phyloP scores from a whole-genome alignment of 2,888 invertebrate species.

The Cryptophagus acutangulus region DNA sequence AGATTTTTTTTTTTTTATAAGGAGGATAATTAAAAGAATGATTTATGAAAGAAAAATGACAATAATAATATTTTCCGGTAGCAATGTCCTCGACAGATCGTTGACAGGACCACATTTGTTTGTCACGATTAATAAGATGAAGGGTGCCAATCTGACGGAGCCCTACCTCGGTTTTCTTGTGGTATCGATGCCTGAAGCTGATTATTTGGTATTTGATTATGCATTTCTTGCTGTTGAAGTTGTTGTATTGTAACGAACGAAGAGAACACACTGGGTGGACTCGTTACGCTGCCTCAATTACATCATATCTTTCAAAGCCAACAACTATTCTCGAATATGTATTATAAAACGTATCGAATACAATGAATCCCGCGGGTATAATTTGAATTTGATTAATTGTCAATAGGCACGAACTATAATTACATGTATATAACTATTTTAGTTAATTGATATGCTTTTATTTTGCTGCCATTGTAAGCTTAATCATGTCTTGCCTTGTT shows the following conservation, averaged over 20 bases:
- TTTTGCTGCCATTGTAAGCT: not conserved
- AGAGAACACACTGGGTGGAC: slow-evolving; percentile 7
- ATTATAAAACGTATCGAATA: slow-evolving; percentile 16
- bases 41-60: no score
- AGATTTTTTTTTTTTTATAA: no score
- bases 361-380: slow-evolving; percentile 19
- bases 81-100: slow-evolving; percentile 14
- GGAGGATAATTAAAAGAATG: no score
- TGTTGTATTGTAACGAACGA: not conserved
- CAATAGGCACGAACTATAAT: slow-evolving; percentile 20
- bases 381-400: slow-evolving; percentile 25
- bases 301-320: slow-evolving; percentile 19
- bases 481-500: no score
- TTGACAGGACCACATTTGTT: slow-evolving; percentile 16
- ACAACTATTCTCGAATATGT: slow-evolving; percentile 11
- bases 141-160: slow-evolving; percentile 16
- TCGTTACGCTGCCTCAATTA: slow-evolving; percentile 15
- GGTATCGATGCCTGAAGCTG: slow-evolving; percentile 9
- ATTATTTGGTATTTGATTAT: slow-evolving; percentile 15
- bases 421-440: slow-evolving; percentile 20
- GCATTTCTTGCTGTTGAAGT: slow-evolving; percentile 5
- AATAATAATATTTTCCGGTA: slow-evolving; percentile 10
- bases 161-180: slow-evolving; percentile 7
- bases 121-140: slow-evolving; percentile 14
- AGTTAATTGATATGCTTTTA: slow-evolving; percentile 17